These are phyloP conservation scores for Oplegnathus fasciatus DNA, from an alignment of 2,113 vertebrate genomes.

Conservation along the genomic window DNA sequence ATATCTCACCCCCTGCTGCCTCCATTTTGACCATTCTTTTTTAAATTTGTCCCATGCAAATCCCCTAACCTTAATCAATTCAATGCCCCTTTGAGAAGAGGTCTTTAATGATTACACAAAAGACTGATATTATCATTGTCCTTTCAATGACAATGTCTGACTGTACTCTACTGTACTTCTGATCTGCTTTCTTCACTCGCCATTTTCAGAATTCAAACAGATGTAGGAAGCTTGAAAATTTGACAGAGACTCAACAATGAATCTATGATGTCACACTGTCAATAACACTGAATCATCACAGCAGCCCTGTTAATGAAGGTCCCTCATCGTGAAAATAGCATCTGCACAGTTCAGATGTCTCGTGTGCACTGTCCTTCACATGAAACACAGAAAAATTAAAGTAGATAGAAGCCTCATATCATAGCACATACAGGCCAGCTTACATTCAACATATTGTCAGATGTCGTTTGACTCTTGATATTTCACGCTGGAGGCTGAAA, in stretches of 20 bases:
- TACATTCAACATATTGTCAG: conserved; percentile 55
- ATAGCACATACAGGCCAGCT: conserved; percentile 27
- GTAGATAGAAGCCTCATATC: conserved; percentile 36
- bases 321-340: neutral
- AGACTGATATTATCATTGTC: neutral
- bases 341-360: neutral
- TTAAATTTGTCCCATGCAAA: neutral
- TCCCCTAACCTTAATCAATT: neutral
- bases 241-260: too few species aligned
- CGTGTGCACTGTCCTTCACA: neutral
- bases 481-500: conserved; percentile 51
- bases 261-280: neutral
- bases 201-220: neutral
- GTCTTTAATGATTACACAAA: too few species aligned
- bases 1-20: neutral
- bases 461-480: conserved; percentile 61
- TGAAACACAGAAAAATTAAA: conserved; percentile 30
- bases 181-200: neutral
- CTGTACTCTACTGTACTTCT: neutral
- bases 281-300: neutral
- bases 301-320: neutral
- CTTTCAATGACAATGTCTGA: neutral
- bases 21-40: neutral
- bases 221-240: neutral
- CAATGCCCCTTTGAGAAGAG: neutral